Evolutionary conservation across 2,888 invertebrate species (phyloP).

Genomic region (Brassicogethes aeneus): DNA sequence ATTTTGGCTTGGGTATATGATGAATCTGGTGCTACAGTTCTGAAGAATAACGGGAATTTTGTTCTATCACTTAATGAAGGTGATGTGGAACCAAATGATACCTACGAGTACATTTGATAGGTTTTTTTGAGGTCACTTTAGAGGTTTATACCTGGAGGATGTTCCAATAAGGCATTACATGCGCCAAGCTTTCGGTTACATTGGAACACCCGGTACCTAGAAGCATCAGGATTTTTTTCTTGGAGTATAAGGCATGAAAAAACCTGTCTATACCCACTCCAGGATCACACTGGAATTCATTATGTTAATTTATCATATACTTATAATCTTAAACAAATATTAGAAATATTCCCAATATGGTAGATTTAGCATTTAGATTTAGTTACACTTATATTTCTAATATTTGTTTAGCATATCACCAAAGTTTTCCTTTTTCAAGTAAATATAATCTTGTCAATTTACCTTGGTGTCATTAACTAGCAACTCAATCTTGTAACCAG

Average conservation of each 20-base stretch:
- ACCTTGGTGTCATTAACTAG: slow-evolving; percentile 84
- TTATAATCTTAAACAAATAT: not conserved
- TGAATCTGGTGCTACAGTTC: slow-evolving; percentile 83
- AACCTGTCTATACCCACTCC: slow-evolving; percentile 86
- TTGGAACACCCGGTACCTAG: slow-evolving; percentile 86
- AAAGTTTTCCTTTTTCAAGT: too few relatives aligned
- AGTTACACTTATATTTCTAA: too few relatives aligned
- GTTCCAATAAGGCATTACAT: slow-evolving; percentile 89
- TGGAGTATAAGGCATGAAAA: slow-evolving; percentile 83
- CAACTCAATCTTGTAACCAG: slow-evolving; percentile 65
- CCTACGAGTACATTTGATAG: slow-evolving; percentile 42
- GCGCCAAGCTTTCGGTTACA: slow-evolving; percentile 83
- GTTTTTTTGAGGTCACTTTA: slow-evolving; percentile 2
- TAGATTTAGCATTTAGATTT: too few relatives aligned
- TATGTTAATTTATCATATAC: slow-evolving; percentile 1
- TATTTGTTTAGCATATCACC: too few relatives aligned
- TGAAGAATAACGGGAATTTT: slow-evolving; percentile 82
- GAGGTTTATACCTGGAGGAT: slow-evolving; percentile 63
- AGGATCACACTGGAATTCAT: slow-evolving; percentile 70
- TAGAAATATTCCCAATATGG: too few relatives aligned
- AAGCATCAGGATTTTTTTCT: slow-evolving; percentile 64
- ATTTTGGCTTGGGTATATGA: slow-evolving; percentile 83
- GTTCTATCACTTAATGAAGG: slow-evolving; percentile 82
- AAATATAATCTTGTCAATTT: too few relatives aligned
- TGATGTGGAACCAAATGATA: slow-evolving; percentile 84